Conservation (phyloP, 1,140 invertebrate species). For the Acyrthosiphon pisum region DNA sequence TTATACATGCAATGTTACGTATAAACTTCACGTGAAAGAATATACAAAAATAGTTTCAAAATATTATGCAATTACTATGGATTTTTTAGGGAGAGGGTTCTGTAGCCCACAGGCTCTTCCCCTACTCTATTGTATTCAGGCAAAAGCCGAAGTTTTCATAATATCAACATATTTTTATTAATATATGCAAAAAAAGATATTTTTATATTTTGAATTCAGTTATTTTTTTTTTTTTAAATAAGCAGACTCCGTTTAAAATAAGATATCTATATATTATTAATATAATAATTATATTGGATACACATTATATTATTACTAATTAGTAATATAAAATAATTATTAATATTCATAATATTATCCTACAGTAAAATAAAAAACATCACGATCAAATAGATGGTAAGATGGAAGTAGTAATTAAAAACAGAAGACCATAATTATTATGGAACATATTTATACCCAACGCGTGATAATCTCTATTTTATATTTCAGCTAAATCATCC, state of each 20-base stretch:
- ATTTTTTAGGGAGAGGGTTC: conserved; percentile 1
- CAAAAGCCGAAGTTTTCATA: not conserved
- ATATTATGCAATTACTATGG: conserved; percentile 4
- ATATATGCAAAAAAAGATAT: not conserved
- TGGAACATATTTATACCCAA: no score
- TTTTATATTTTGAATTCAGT: not conserved
- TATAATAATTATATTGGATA: not conserved
- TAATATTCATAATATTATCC: not conserved
- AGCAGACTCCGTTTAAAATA: not conserved
- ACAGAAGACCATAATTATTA: not conserved
- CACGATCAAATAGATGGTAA: not conserved
- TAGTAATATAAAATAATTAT: not conserved
- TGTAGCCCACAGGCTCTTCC: not conserved
- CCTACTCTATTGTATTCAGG: not conserved
- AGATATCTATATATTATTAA: not conserved
- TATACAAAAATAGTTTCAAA: not conserved
- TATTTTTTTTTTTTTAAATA: not conserved
- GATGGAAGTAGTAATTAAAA: not conserved
- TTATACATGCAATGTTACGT: not conserved
- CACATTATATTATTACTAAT: not conserved
- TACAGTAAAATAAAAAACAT: not conserved
- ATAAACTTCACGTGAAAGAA: conserved; percentile 1
- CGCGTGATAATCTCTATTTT: not conserved
- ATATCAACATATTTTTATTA: not conserved
- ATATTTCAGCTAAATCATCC: not conserved